Conservation (phyloP, 2,888 invertebrate genomes). For the Exocentrus adspersus region DNA sequence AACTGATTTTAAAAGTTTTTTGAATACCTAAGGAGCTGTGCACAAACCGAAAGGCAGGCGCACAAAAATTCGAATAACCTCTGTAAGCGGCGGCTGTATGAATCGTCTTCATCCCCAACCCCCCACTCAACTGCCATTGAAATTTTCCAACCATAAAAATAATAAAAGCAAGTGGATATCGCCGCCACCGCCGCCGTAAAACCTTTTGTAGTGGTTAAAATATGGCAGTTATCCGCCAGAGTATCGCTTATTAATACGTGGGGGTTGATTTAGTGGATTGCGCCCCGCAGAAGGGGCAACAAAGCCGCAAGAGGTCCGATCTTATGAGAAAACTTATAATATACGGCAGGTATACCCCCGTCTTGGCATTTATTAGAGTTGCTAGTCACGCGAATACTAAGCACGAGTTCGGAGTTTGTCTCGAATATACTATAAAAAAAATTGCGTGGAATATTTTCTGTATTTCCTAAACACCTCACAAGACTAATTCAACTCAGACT, state of each 20-base stretch:
- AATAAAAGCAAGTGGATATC: constrained; percentile 23
- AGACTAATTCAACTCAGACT: too few species aligned
- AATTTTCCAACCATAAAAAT: constrained; percentile 22
- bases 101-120: not conserved
- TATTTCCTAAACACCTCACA: too few species aligned
- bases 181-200: constrained; percentile 7
- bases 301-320: constrained; percentile 37
- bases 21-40: too few species aligned
- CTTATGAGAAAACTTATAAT: constrained; percentile 48
- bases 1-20: too few species aligned
- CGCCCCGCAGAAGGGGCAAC: constrained; percentile 22
- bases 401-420: not conserved
- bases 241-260: constrained; percentile 32
- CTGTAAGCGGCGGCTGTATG: too few species aligned
- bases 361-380: constrained; percentile 22
- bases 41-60: too few species aligned
- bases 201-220: constrained; percentile 25
- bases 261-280: constrained; percentile 28
- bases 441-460: too few species aligned
- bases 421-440: too few species aligned
- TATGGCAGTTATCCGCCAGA: constrained; percentile 13
- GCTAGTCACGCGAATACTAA: constrained; percentile 22
- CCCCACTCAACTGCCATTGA: not conserved
- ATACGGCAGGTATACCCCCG: constrained; percentile 35
- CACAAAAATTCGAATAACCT: too few species aligned